Evolutionary conservation across 2,113 vertebrate species (phyloP), one percentile per base, ranked within the genome.

Genomic region (Ceratotherium simum): DNA sequence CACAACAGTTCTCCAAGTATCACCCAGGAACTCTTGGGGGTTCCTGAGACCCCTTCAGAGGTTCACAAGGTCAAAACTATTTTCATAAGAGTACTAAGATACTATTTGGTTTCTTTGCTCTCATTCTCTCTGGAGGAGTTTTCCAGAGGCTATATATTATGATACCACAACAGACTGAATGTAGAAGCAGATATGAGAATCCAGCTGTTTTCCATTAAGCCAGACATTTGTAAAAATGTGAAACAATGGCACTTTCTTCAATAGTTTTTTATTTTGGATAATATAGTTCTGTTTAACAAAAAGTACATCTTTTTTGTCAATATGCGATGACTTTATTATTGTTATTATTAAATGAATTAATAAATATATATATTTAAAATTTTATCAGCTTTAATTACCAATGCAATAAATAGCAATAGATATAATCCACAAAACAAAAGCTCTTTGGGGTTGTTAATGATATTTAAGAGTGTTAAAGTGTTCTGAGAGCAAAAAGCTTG

Each of bases 231-330:
- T 13, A 91, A 85, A 95, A 83, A 64, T 58, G 13, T 73, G 31
- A 93, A 96, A 62, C 18, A 96, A 64, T 21, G 14, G 54, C 20
- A 84, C 11, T 42, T n/a, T 65, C 33, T 3, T 46, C 20, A 69
- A 6, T 72, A 25, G 23, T 56, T 54, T 85, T 80, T 48, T 16
- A n/a, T 79, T 96, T 90, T 78, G 11, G n/a, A 93, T 82, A 78
- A 79, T 54, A 17, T 39, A 31, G 29, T 91, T 70, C 73, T 84
- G 91, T 91, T 88, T 36, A 87, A 90, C 29, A 39, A 96, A 93
- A 93, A 58, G 12, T 29, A 27, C 69, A 60, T 8, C 70, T 60
- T 83, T 93, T 84, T 96, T 54, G 29, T 82, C 39, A 81, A 14
- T 29, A 17, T 51, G 39, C 39, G 16, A 64, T 72, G n/a, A 4